Evolutionary conservation across 2,888 invertebrate genomes (phyloP).

Genomic region (Campoletis raptor): DNA sequence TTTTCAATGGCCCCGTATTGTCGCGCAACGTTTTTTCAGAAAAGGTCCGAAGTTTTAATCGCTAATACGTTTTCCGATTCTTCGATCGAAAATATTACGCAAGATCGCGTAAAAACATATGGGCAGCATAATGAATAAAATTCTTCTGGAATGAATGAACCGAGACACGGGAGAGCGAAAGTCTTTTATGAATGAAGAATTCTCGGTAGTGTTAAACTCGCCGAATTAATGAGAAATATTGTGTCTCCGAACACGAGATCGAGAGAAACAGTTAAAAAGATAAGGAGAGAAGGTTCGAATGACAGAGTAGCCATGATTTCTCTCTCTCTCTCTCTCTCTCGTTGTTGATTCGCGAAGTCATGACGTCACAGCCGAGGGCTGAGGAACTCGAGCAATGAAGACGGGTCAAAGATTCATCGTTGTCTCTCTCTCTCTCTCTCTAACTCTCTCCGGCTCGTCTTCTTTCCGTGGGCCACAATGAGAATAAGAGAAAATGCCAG

Average conservation of each 20-base stretch:
- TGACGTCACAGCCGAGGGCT: constrained; percentile 21
- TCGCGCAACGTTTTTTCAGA: neutral
- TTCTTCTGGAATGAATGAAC: constrained; percentile 57
- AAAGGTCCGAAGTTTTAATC: neutral
- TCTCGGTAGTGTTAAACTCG: constrained; percentile 64
- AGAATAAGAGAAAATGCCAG: constrained; percentile 63
- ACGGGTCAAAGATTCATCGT: constrained; percentile 75
- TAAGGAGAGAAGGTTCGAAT: constrained; percentile 11
- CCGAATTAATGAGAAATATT: constrained; percentile 59
- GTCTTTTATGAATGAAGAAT: constrained; percentile 60
- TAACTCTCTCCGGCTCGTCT: constrained; percentile 39
- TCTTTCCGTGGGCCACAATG: constrained; percentile 15
- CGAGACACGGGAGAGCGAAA: constrained; percentile 47
- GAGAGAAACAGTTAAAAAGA: constrained; percentile 29
- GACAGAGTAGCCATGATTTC: constrained; percentile 55
- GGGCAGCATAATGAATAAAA: constrained; percentile 28
- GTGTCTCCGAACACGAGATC: neutral
- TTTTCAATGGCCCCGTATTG: neutral
- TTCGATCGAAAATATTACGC: neutral
- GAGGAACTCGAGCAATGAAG: constrained; percentile 68
- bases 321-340: constrained; percentile 27
- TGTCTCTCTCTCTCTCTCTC: constrained; percentile 47
- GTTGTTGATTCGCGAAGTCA: neutral
- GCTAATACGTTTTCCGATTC: too few relatives aligned
- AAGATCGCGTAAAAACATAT: neutral